Evolutionary conservation across 2,113 vertebrate genomes (phyloP).

Genomic region (Tragulus kanchil): DNA sequence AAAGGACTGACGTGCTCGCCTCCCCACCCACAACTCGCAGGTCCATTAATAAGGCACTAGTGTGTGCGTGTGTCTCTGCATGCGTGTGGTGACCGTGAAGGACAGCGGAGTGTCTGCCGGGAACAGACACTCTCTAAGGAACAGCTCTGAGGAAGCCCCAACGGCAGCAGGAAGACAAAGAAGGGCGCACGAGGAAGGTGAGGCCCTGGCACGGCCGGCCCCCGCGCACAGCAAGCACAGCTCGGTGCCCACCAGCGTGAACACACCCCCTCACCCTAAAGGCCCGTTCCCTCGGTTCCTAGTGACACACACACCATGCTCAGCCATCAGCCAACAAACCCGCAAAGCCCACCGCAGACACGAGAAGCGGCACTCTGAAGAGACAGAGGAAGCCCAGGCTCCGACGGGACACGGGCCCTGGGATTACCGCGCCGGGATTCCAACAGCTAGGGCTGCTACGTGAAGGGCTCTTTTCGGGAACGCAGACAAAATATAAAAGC

Average conservation of each 20-base stretch:
- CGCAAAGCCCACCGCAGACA: fast-evolving
- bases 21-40: background rate
- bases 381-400: background rate
- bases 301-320: background rate
- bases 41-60: background rate
- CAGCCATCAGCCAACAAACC: background rate
- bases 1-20: background rate
- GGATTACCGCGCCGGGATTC: background rate
- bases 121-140: background rate
- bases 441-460: background rate
- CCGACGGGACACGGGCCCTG: background rate
- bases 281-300: background rate
- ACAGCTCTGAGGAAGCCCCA: background rate
- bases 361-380: background rate
- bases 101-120: background rate
- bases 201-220: background rate
- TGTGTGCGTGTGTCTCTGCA: background rate
- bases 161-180: background rate
- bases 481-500: background rate
- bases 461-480: background rate
- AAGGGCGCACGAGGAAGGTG: background rate
- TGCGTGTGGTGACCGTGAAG: no score
- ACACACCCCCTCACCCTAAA: background rate
- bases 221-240: background rate
- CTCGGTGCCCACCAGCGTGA: background rate